Percentiles rank a stretch among this genome's conserved stretches.
These are phyloP conservation scores for Limnephilus marmoratus DNA, from an alignment of 2,888 invertebrate genomes.

Conservation along the genomic window DNA sequence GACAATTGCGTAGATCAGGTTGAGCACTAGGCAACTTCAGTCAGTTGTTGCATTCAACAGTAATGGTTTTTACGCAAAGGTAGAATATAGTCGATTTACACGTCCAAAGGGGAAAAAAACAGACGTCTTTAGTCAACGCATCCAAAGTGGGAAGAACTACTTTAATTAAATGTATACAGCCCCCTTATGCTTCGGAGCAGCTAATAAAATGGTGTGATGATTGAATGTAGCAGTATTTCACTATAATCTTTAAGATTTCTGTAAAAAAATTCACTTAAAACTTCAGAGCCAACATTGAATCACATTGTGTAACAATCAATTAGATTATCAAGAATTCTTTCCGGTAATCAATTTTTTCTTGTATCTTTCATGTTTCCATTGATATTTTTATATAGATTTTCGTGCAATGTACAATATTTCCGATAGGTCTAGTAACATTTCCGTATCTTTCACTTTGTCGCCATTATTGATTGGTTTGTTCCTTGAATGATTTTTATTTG, in stretches of 20 bases:
- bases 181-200: background rate
- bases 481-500: background rate
- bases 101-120: background rate
- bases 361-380: no score
- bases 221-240: background rate
- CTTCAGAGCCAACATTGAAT: background rate
- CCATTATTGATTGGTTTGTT: background rate
- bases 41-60: background rate
- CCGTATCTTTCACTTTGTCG: background rate
- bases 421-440: background rate
- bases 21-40: background rate
- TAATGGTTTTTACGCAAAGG: background rate
- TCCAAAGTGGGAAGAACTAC: background rate
- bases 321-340: background rate
- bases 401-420: no score
- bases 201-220: background rate
- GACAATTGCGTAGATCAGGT: no score
- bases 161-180: background rate
- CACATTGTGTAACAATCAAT: background rate
- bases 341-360: no score
- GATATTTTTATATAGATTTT: no score
- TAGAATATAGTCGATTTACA: background rate
- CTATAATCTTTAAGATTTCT: background rate
- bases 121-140: background rate
- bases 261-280: background rate